Base-by-base conservation (phyloP, 2,888 invertebrate genomes). In the Diarsia rubi region DNA sequence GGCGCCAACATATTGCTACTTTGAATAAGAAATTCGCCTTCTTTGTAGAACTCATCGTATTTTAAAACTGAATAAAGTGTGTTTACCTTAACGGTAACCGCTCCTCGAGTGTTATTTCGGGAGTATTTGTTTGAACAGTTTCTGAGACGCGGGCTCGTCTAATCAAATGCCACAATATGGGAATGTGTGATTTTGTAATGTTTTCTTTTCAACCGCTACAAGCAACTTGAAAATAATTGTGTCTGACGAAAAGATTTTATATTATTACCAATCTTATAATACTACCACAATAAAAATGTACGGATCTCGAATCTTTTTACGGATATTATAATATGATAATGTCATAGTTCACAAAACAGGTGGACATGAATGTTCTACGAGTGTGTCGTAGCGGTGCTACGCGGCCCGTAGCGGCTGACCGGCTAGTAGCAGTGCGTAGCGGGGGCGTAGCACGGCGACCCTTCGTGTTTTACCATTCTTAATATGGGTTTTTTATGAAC, bases 1-100 rank as follows among this genome's bases (percentile, higher is more conserved):
- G 95, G 95, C 92, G 90, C 93, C 88, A 90, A 86, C 90, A 90
- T 94, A 94, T 94, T 94, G 95, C 95, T 92, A 93, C 94, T 95
- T 94, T 94, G 92, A 94, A 95, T 95, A 94, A 93, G 91, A 93
- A 86, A 94, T 93, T 91, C 89, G 88, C 82, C 80, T 88, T 90
- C 91, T 92, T 92, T 92, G 92, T 90, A 79, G 79, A 82, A 47
- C 79, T 79, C 73, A 73, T 78, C 60, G 82, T 85, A 86, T 82
- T 86, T 90, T 87, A 86, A 87, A 89, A 88, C 85, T 75, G 88
- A 84, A 88, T 87, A 82, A 87, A 69, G 78, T 79, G 86, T 90
- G 88, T 90, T 90, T 91, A 88, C 85, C 86, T 83, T 90, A 87
- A 83, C 87, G 86, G 82, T 79, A 79, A 69, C 74, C 71, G 69